phyloP scores from a whole-genome alignment of 2,797 vertebrate species.

The Sebastes steindachneri region DNA sequence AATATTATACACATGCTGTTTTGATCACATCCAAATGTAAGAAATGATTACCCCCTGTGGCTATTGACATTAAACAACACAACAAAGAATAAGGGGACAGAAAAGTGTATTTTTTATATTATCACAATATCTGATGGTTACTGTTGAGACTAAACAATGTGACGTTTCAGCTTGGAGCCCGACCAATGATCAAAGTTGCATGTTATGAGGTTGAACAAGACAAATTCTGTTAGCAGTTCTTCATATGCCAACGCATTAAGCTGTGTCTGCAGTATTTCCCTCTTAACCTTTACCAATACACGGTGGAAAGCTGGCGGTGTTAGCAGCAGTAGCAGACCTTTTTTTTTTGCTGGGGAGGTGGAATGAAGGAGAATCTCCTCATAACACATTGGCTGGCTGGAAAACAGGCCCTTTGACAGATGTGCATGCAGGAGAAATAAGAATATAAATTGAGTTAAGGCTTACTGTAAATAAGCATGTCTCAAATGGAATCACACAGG shows the following conservation, averaged over 20 bases:
- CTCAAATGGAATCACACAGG: neutral
- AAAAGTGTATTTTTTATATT: neutral
- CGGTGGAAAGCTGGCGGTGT: conserved; percentile 60
- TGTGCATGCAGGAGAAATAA: conserved; percentile 10
- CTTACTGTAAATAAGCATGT: neutral
- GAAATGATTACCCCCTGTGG: neutral
- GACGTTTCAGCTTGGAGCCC: neutral
- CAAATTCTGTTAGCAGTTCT: conserved; percentile 27
- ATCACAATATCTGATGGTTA: too few species aligned
- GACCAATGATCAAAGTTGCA: conserved; percentile 13
- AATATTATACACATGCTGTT: neutral
- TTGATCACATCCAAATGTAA: neutral
- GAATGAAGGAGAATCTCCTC: conserved; percentile 46
- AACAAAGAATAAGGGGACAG: neutral
- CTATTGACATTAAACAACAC: neutral
- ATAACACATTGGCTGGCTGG: conserved; percentile 18
- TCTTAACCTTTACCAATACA: conserved; percentile 45
- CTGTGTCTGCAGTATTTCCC: conserved; percentile 27
- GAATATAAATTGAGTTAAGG: conserved; percentile 6
- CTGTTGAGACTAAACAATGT: neutral
- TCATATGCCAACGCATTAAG: conserved; percentile 32
- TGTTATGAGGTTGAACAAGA: conserved; percentile 31
- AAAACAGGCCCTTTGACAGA: conserved; percentile 40
- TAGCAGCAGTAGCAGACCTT: conserved; percentile 22
- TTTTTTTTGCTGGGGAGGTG: conserved; percentile 28